These are phyloP conservation scores for Deroplatys truncata DNA, from an alignment of 2,888 invertebrate species.

Conservation along the genomic window DNA sequence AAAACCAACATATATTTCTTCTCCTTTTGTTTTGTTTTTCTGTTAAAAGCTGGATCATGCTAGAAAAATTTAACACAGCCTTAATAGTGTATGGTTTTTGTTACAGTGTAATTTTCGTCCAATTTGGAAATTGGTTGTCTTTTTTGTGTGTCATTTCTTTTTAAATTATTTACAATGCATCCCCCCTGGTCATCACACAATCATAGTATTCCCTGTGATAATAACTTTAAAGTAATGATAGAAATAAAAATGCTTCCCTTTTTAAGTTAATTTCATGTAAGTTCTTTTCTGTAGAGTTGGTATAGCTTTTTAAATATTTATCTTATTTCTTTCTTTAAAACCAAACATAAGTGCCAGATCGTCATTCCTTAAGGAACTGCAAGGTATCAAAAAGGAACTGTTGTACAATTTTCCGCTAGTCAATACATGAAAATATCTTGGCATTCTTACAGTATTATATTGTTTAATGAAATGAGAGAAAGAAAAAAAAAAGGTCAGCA, in stretches of 20 bases:
- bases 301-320: constrained; percentile 14
- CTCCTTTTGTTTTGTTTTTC: neutral
- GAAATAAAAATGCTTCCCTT: constrained; percentile 22
- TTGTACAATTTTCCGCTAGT: constrained; percentile 23
- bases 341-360: constrained; percentile 5
- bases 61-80: neutral
- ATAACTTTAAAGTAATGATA: constrained; percentile 27
- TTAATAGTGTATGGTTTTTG: constrained; percentile 2
- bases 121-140: constrained; percentile 14
- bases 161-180: constrained; percentile 14
- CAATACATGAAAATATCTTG: constrained; percentile 17
- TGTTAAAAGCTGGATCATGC: neutral
- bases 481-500: neutral
- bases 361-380: constrained; percentile 13
- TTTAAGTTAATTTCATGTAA: constrained; percentile 25
- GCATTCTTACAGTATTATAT: constrained; percentile 12
- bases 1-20: neutral
- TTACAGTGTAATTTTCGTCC: neutral
- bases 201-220: constrained; percentile 31
- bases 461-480: neutral
- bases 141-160: constrained; percentile 18
- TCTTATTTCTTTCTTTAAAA: constrained; percentile 1
- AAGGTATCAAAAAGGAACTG: neutral
- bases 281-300: constrained; percentile 9
- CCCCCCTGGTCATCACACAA: constrained; percentile 10